Evolutionary conservation across 2,113 vertebrate genomes (phyloP).

Genomic region (Nannospalax galili): DNA sequence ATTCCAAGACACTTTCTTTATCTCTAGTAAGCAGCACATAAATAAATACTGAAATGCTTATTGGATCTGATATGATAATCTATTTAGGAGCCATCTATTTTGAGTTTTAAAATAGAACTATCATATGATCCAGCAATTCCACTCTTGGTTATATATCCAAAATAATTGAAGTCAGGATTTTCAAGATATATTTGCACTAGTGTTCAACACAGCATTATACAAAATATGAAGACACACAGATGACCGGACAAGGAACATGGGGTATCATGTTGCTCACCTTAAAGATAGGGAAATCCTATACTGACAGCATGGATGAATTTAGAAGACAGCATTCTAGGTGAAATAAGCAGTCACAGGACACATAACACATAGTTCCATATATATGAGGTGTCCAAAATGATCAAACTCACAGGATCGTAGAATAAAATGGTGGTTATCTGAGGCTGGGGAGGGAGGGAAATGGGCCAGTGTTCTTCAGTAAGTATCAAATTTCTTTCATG

Average conservation of each 20-base stretch:
- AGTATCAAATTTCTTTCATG: not conserved
- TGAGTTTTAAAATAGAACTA: not conserved
- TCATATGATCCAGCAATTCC: not conserved
- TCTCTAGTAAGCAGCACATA: not conserved
- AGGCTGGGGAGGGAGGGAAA: not conserved
- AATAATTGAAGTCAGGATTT: not conserved
- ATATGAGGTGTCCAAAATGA: not conserved
- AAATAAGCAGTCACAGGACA: not conserved
- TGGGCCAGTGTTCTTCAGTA: not conserved
- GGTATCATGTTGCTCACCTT: not conserved
- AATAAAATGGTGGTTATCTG: not conserved
- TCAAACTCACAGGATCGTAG: not conserved
- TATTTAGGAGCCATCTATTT: slow-evolving; percentile 16
- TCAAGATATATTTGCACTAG: not conserved
- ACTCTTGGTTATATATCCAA: not conserved
- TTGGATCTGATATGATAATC: not conserved
- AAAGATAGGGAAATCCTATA: not conserved
- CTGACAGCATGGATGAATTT: not conserved
- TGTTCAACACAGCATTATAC: not conserved
- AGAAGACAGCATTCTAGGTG: not conserved
- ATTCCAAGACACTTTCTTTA: not conserved
- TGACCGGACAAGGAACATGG: not conserved
- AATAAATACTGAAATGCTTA: not conserved
- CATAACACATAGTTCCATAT: not conserved
- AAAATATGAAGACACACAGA: not conserved